Evolutionary conservation across 2,113 vertebrate species (phyloP).

Genomic region (Macroglossus sobrinus): DNA sequence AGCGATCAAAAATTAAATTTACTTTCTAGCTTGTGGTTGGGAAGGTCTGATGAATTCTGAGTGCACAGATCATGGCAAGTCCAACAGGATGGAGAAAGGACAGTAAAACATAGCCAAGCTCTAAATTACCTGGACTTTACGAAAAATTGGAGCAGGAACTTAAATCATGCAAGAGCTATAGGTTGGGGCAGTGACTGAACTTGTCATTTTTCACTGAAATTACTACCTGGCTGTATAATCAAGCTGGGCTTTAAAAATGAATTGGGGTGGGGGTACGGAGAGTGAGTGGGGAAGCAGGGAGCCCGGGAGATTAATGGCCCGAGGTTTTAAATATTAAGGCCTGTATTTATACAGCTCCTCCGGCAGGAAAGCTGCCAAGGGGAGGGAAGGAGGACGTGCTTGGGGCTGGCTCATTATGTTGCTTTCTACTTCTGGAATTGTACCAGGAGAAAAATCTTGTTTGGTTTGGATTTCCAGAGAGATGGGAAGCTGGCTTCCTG

Average conservation of each 20-base stretch:
- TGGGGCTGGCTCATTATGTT: neutral
- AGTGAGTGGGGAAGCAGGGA: constrained; percentile 60
- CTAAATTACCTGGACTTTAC: constrained; percentile 79
- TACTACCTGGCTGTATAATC: constrained; percentile 77
- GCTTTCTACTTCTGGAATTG: constrained; percentile 25
- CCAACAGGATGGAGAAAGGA: constrained; percentile 24
- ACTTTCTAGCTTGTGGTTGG: constrained; percentile 44
- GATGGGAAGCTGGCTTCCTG: constrained; percentile 45
- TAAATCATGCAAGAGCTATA: constrained; percentile 75
- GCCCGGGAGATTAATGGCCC: constrained; percentile 72
- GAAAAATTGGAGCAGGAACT: constrained; percentile 69
- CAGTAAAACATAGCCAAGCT: constrained; percentile 67
- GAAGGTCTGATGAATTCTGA: constrained; percentile 70
- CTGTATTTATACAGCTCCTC: constrained; percentile 76
- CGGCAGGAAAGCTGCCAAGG: constrained; percentile 28
- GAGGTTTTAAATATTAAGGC: constrained; percentile 83
- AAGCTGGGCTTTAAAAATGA: constrained; percentile 82
- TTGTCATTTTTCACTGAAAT: constrained; percentile 81
- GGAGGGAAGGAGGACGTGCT: neutral
- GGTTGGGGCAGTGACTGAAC: constrained; percentile 73
- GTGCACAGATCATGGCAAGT: constrained; percentile 36
- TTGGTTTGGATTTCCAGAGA: constrained; percentile 65
- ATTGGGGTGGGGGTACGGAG: constrained; percentile 60
- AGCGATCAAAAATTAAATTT: constrained; percentile 56
- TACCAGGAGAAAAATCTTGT: constrained; percentile 41